Percentiles rank a stretch among this genome's conserved stretches.
These are phyloP conservation scores for Globicephala melas DNA, from an alignment of 2,113 vertebrate species.

Conservation along the genomic window DNA sequence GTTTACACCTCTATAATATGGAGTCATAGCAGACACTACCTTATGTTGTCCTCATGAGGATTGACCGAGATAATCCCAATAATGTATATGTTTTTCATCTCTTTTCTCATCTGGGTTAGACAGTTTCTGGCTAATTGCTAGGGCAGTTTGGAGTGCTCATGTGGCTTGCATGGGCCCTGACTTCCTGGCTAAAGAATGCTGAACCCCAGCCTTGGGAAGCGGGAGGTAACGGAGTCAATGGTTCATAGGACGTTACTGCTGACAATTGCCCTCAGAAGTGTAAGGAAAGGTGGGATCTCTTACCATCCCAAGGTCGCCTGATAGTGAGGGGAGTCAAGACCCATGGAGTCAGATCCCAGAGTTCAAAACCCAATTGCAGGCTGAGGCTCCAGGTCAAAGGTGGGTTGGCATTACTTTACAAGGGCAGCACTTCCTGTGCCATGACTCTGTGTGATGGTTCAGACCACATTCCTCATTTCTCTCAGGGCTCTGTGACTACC, in stretches of 20 bases:
- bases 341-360: not conserved
- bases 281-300: not conserved
- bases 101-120: not conserved
- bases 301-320: not conserved
- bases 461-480: not conserved
- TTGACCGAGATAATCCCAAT: not conserved
- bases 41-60: not conserved
- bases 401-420: not conserved
- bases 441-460: not conserved
- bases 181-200: not conserved
- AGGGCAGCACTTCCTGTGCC: too few species aligned
- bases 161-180: not conserved
- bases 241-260: too few species aligned
- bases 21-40: not conserved
- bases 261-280: not conserved
- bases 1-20: not conserved
- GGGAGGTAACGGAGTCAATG: not conserved
- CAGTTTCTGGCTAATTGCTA: not conserved
- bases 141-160: too few species aligned
- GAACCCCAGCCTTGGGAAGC: not conserved
- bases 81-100: not conserved
- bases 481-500: too few species aligned
- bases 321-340: not conserved
- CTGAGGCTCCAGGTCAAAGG: not conserved
- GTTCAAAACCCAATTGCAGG: not conserved